Evolutionary conservation across 1,140 invertebrate species (phyloP).

Genomic region (Gyrodactylus salaris): DNA sequence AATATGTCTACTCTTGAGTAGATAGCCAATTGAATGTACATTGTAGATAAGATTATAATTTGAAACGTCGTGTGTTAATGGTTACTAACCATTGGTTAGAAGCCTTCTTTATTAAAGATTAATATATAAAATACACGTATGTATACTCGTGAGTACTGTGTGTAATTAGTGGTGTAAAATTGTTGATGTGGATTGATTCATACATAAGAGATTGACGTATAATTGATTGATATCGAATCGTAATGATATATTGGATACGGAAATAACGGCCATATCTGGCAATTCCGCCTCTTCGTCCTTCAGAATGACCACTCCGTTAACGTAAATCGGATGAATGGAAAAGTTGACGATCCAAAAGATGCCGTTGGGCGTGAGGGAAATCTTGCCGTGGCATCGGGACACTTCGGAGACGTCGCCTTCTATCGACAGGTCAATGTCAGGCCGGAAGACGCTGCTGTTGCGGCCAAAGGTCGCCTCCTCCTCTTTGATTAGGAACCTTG

Average conservation of each 20-base stretch:
- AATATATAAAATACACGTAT: too few relatives aligned
- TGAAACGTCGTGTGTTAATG: too few relatives aligned
- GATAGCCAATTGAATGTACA: too few relatives aligned
- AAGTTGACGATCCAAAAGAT: not conserved
- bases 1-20: too few relatives aligned
- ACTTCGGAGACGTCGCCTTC: not conserved
- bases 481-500: not conserved
- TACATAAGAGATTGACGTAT: not conserved
- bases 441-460: not conserved
- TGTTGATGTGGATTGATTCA: too few relatives aligned
- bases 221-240: not conserved
- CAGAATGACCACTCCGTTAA: slow-evolving; percentile 1
- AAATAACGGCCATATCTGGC: not conserved
- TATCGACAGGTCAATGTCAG: slow-evolving; percentile 1
- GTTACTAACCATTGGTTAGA: too few relatives aligned
- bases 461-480: not conserved
- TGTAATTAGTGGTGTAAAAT: too few relatives aligned
- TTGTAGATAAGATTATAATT: too few relatives aligned
- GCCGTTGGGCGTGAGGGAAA: not conserved
- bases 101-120: too few relatives aligned
- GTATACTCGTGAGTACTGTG: too few relatives aligned
- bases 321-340: not conserved
- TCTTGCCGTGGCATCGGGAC: not conserved
- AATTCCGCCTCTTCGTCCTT: not conserved
- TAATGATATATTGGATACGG: not conserved